Percentiles rank a stretch among this genome's conserved stretches.
These are phyloP conservation scores for Rousettus leschenaultii DNA, from an alignment of 2,113 vertebrate genomes.

Conservation along the genomic window DNA sequence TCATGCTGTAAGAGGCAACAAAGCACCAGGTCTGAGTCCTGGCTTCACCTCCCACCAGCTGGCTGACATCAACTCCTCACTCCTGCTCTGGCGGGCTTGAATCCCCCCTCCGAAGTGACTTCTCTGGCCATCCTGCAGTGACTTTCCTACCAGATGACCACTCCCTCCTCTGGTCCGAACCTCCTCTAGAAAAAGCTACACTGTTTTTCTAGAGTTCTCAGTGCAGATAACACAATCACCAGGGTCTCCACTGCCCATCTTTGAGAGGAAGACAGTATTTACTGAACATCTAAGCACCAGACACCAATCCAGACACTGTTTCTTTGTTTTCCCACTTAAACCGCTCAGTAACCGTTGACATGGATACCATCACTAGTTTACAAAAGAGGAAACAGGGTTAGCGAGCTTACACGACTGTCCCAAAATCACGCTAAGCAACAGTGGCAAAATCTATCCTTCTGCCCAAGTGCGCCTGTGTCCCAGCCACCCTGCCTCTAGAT, in stretches of 20 bases:
- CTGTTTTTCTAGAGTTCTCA: neutral
- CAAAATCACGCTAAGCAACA: neutral
- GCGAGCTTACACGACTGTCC: accelerated
- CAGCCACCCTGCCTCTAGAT: neutral
- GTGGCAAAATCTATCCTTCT: accelerated
- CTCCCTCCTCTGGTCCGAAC: neutral
- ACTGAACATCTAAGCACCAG: neutral
- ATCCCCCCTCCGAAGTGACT: neutral
- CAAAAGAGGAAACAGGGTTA: neutral
- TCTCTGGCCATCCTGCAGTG: neutral
- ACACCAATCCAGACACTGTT: neutral
- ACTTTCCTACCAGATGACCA: neutral
- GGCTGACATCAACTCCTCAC: accelerated
- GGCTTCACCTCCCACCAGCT: neutral
- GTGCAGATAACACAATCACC: neutral
- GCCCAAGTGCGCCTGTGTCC: neutral
- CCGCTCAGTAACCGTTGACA: neutral
- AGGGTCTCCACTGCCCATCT: neutral
- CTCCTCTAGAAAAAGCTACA: neutral
- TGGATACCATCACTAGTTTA: neutral
- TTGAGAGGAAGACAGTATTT: neutral
- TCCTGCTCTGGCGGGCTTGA: neutral
- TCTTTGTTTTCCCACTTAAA: neutral
- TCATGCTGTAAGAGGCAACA: neutral
- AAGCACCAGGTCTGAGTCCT: neutral